Conservation (phyloP, 2,888 invertebrate genomes). For the Drosophila kambysellisi region DNA sequence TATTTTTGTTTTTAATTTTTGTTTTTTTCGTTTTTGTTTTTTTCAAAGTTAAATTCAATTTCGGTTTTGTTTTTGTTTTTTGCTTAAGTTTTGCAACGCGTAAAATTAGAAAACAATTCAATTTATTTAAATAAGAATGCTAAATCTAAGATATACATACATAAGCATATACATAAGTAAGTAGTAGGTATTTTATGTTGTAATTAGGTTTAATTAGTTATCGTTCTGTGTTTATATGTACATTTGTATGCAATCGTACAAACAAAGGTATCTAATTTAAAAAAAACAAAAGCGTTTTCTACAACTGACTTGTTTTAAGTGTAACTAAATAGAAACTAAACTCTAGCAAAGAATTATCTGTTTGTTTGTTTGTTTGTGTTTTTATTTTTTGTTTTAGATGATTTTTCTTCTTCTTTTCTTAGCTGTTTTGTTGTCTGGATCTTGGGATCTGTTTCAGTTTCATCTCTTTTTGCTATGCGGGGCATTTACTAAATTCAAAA, state of each 20-base stretch:
- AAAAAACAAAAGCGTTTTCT: constrained; percentile 74
- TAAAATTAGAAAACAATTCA: constrained; percentile 82
- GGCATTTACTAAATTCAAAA: constrained; percentile 64
- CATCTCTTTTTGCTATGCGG: constrained; percentile 25
- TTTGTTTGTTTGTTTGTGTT: constrained; percentile 24
- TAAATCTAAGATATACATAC: constrained; percentile 60
- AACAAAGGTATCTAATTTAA: constrained; percentile 51
- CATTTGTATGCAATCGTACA: constrained; percentile 51
- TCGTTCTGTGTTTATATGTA: constrained; percentile 48
- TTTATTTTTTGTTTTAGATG: constrained; percentile 6
- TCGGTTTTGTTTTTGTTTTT: constrained; percentile 21
- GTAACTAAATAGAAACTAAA: constrained; percentile 70
- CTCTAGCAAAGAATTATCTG: constrained; percentile 67
- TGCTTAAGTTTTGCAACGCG: constrained; percentile 67
- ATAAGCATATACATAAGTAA: constrained; percentile 54
- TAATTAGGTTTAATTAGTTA: constrained; percentile 50
- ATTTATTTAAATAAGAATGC: constrained; percentile 69
- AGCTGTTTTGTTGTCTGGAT: constrained; percentile 21
- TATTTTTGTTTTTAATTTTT: background rate
- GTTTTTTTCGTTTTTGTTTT: constrained; percentile 15
- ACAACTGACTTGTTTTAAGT: constrained; percentile 69
- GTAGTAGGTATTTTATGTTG: constrained; percentile 46
- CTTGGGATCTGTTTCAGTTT: constrained; percentile 30
- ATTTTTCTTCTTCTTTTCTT: constrained; percentile 14
- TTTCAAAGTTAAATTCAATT: constrained; percentile 48